Evolutionary conservation across 2,113 vertebrate species (phyloP), one percentile per base, ranked within the genome.

Genomic region (Morone chrysops): DNA sequence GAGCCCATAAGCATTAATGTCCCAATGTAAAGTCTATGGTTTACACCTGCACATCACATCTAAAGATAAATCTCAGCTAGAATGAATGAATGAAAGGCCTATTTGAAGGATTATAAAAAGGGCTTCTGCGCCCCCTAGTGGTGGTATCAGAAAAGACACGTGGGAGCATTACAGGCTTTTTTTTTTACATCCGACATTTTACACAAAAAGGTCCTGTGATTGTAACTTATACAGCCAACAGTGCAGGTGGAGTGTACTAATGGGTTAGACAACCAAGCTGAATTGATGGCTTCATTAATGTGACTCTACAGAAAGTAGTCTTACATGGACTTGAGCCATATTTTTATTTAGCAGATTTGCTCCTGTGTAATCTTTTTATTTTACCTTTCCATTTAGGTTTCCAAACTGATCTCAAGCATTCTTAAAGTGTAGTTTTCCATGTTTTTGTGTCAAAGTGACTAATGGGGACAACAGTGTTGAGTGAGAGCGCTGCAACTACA

Each of bases 81-180:
- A 6, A 22, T 17, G 20, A 22, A 75, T 53, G 0, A 16, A 62
- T n/a, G 20, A n/a, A 31, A 31, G 31, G 31, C 2, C 41, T 40
- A 6, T 40, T 22, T n/a, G 18, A 12, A 14, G 40, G 13, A 11
- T 48, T 78, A 12, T 47, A 16, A 74, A 73, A 54, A 14, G 54
- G 53, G 20, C 43, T 5, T 20, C 18, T 12, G 11, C n/a, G 8
- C 85, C 67, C 36, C 43, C 85, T 4, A 8, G 40, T 85, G 85
- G 80, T 41, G 4, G 8, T 0, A 57, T 50, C 11, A 17, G 20
- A 57, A 57, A 62, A 7, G 12, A 45, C 2, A 43, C 1, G 36
- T 41, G 38, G 60, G 17, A 40, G 53, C 11, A 66, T 8, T 22
- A 10, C 59, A 40, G 11, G 10, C 47, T 48, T 8, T 7, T 63